These are phyloP conservation scores for Drosophila quasianomalipes DNA, from an alignment of 2,888 invertebrate genomes.

Conservation along the genomic window DNA sequence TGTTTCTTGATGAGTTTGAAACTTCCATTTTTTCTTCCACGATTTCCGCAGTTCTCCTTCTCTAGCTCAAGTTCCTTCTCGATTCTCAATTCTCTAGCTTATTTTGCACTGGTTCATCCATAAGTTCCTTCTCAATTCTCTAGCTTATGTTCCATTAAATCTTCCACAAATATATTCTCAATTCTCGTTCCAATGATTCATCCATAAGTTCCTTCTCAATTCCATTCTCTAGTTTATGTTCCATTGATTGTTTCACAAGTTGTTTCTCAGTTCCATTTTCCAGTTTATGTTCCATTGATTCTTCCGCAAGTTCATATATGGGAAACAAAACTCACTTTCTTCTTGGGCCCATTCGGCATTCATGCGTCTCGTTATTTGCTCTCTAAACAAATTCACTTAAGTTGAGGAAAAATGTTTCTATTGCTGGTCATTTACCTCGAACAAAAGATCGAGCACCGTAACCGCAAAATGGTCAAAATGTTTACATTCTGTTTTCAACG, in stretches of 20 bases:
- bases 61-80: not conserved
- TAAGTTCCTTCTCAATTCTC: not conserved
- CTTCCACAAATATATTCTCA: not conserved
- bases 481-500: constrained; percentile 69
- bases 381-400: constrained; percentile 42
- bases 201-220: not conserved
- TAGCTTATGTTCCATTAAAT: not conserved
- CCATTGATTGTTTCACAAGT: not conserved
- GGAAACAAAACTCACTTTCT: constrained; percentile 13
- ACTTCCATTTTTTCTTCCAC: not conserved
- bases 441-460: constrained; percentile 32
- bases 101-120: not conserved
- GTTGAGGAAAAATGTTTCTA: constrained; percentile 18
- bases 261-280: not conserved
- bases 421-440: constrained; percentile 41
- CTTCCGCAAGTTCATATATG: not conserved
- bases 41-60: not conserved
- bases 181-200: not conserved
- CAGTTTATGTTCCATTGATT: not conserved
- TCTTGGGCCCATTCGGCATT: constrained; percentile 8
- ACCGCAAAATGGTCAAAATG: constrained; percentile 69
- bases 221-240: not conserved
- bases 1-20: not conserved
- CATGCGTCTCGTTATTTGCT: constrained; percentile 36
- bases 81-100: not conserved